Evolutionary conservation across 1,140 invertebrate species (phyloP), one percentile per base, ranked within the genome.

Genomic region (Lepeophtheirus salmonis): DNA sequence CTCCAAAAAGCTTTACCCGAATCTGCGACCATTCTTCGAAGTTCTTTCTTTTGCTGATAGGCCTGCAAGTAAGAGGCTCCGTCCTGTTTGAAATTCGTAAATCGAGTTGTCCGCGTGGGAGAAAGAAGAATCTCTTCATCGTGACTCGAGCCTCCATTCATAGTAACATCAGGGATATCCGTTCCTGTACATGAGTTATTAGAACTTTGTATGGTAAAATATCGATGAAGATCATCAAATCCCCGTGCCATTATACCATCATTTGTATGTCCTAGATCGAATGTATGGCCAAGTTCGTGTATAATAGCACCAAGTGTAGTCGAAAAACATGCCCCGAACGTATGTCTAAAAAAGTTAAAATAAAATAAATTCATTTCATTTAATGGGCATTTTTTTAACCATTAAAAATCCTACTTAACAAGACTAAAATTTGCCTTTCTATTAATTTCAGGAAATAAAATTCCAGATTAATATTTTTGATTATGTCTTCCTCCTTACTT

Each of bases 191-290:
- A n/a, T 2, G 52, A 22, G 17, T 14, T 54, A 22, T 14, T 50
- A n/a, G 23, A 23, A 3, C 21, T 23, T 2, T 16, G 17, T 30
- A 57, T 61, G 3, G 85, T 61, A 83, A 83, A 66, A 78, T 78
- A 73, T 81, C 82, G 50, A 84, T 80, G 67, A n/a, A 77, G 68
- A 65, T 90, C 83, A 71, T 94, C 88, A 71, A 95, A 94, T 14
- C 89, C 89, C 67, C 86, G 77, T 14, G 86, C 86, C 91, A 97
- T 96, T 51, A 97, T 86, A 4, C 91, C 90, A 64, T 83, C 78
- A 64, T 79, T 76, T 0, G 87, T 86, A 70, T 97, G 90, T 0
- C 87, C 89, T 26, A 96, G 77, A 72, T 95, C 88, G 70, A 96
- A 91, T 1, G 86, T 89, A 69, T 96, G 91, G 13, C 88, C 89